phyloP scores from a whole-genome alignment of 92 coral and sea anemone genomes.

The Epizoanthus scotinus region DNA sequence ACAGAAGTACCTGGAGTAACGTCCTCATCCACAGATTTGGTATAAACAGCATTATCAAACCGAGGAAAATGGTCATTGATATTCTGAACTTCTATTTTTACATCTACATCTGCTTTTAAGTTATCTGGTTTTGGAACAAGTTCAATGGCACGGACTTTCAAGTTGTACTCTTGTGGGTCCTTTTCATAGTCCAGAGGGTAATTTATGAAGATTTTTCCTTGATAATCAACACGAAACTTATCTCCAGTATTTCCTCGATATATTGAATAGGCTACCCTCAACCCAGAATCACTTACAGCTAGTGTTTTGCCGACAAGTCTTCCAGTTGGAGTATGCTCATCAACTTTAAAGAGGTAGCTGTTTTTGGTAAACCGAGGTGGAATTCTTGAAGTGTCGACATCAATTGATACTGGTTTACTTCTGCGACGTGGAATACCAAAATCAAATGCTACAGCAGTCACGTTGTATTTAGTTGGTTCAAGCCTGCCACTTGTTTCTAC shows the following conservation, averaged over 20 bases:
- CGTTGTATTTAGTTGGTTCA: slow-evolving; percentile 58
- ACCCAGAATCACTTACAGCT: slow-evolving; percentile 82
- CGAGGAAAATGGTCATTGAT: slow-evolving; percentile 73
- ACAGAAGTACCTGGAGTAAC: slow-evolving; percentile 60
- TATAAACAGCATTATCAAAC: slow-evolving; percentile 52
- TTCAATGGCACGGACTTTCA: slow-evolving; percentile 78
- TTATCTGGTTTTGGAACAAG: slow-evolving; percentile 61
- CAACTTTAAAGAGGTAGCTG: slow-evolving; percentile 68
- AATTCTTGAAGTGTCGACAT: slow-evolving; percentile 68
- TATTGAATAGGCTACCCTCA: slow-evolving; percentile 69
- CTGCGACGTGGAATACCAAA: slow-evolving; percentile 75
- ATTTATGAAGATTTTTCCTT: slow-evolving; percentile 72
- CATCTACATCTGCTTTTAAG: slow-evolving; percentile 64
- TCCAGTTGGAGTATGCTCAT: slow-evolving; percentile 73
- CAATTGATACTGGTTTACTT: slow-evolving; percentile 65
- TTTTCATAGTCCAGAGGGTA: slow-evolving; percentile 70
- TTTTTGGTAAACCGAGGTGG: slow-evolving; percentile 81
- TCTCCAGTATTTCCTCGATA: slow-evolving; percentile 56
- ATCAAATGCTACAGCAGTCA: slow-evolving; percentile 70
- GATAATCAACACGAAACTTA: slow-evolving; percentile 53
- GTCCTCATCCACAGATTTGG: slow-evolving; percentile 55
- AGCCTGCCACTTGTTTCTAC: slow-evolving; percentile 69
- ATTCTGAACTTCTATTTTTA: slow-evolving; percentile 70
- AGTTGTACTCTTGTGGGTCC: slow-evolving; percentile 36
- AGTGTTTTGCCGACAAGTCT: slow-evolving; percentile 60